Evolutionary conservation across 2,888 invertebrate genomes (phyloP).

Genomic region (Andrena bicolor): DNA sequence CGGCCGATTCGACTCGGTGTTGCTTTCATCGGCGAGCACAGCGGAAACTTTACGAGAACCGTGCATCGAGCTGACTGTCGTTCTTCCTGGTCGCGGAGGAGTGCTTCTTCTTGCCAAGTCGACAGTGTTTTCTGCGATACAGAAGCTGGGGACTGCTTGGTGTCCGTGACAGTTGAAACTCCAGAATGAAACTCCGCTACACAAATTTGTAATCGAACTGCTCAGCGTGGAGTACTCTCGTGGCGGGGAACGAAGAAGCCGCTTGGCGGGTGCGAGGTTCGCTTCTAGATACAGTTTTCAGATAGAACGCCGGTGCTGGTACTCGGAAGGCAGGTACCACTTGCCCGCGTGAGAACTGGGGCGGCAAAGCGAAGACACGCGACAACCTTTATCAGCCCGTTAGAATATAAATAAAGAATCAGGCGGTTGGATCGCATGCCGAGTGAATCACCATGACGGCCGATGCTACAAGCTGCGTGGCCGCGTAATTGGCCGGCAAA

Average conservation of each 20-base stretch:
- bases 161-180: no score
- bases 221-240: not conserved
- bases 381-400: constrained; percentile 70
- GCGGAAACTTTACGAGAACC: not conserved
- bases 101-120: not conserved
- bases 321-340: constrained; percentile 18
- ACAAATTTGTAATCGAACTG: not conserved
- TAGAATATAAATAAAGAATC: constrained; percentile 61
- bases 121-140: not conserved
- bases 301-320: constrained; percentile 54
- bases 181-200: no score
- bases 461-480: not conserved
- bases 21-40: not conserved
- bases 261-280: constrained; percentile 23
- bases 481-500: constrained; percentile 25
- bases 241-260: constrained; percentile 39
- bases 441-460: constrained; percentile 40
- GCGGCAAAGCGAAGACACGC: constrained; percentile 68
- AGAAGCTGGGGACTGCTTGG: not conserved
- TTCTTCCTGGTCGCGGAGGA: not conserved
- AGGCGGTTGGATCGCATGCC: constrained; percentile 7
- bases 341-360: constrained; percentile 72
- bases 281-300: constrained; percentile 64
- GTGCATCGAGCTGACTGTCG: not conserved
- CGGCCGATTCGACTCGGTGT: constrained; percentile 1